Evolutionary conservation across 2,888 invertebrate genomes (phyloP).

Genomic region (Hecatera dysodea): DNA sequence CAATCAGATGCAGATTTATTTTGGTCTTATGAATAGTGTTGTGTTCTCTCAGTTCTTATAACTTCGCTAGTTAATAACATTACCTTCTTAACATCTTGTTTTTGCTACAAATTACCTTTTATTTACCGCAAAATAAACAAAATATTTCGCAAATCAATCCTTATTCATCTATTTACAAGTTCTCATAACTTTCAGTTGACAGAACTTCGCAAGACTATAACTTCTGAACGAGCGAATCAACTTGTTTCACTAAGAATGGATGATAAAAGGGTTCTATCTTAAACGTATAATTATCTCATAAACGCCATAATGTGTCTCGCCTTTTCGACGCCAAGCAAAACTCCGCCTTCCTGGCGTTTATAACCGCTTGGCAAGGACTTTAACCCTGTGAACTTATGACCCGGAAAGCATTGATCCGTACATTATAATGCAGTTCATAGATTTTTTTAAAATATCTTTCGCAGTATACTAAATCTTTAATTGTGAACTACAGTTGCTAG

Average conservation of each 20-base stretch:
- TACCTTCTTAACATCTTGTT: background rate
- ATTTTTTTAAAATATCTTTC: background rate
- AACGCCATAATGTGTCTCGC: constrained; percentile 50
- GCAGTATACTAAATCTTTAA: background rate
- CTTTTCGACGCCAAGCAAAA: constrained; percentile 55
- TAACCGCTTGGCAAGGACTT: constrained; percentile 25
- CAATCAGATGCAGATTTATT: background rate
- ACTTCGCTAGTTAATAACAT: background rate
- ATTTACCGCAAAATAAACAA: background rate
- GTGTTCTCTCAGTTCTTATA: background rate
- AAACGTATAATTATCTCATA: constrained; percentile 41
- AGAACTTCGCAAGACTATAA: constrained; percentile 8
- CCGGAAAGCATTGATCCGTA: constrained; percentile 10
- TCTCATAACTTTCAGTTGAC: background rate
- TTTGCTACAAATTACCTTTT: background rate
- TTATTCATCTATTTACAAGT: background rate
- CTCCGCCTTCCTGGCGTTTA: constrained; percentile 18
- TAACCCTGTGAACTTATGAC: constrained; percentile 35
- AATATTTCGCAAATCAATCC: background rate
- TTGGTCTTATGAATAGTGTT: background rate
- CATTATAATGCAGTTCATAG: constrained; percentile 13
- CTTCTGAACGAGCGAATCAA: constrained; percentile 16
- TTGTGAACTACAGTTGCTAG: background rate
- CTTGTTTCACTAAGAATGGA: background rate
- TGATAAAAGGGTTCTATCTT: constrained; percentile 21